Evolutionary conservation across 2,113 vertebrate genomes (phyloP), one percentile per base, ranked within the genome.

Genomic region (Bothrops jararaca): DNA sequence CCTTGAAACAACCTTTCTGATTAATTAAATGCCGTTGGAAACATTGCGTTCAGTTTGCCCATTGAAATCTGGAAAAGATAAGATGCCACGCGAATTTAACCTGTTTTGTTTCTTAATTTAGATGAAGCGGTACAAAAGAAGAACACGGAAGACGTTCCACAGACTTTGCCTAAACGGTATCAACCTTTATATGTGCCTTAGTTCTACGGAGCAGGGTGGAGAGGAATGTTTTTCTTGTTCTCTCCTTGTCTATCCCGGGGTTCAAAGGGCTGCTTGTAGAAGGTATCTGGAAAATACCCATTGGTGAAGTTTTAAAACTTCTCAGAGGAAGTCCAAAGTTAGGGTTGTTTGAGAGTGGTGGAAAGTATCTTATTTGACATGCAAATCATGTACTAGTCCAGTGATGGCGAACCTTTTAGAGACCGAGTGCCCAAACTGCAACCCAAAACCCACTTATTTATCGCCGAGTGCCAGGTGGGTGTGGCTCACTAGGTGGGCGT

Each of bases 161-260:
- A 92, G 39, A 34, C 29, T 88, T 94, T 92, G 3, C 29, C 0
- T 57, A 92, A 93, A 56, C 15, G 95, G 97, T 97, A 95, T 64
- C 89, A 11, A 92, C 88, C 48, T 0, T n/a, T 90, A 24, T n/a
- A 53, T 1, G n/a, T 34, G 26, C 50, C 34, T 22, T 22, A 39
- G 34, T 39, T 13, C 15, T 12, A 29, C 50, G 1, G 4, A 52
- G 45, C 10, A 7, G 54, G 22, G 69, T 2, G 54, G 74, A 18
- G 34, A 3, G 6, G 34, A 85, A 3, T 45, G 9, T 24, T 88
- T 54, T 39, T 48, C 24, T 15, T 60, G 23, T 20, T n/a, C 1
- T 39, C 1, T 11, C 23, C 22, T 74, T 12, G 45, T 15, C 48
- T 85, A 52, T 85, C 42, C 80, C 11, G 22, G 58, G 13, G 58